A percentile compares a stretch with the other conserved stretches of the same genome.
These are phyloP conservation scores for Spea hammondii DNA, from an alignment of 2,797 vertebrate genomes.

Conservation along the genomic window DNA sequence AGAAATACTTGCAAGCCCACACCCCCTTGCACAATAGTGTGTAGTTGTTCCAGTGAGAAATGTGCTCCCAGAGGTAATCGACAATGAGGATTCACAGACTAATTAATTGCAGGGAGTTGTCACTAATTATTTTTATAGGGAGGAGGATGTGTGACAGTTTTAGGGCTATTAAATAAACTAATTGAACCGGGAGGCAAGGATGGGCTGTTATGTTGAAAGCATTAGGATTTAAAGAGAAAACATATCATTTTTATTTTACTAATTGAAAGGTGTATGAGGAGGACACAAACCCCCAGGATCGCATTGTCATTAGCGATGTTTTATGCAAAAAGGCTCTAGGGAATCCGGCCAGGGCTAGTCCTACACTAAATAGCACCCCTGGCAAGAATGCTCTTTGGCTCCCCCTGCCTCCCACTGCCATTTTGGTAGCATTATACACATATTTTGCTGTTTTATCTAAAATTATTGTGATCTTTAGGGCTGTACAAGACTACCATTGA, in stretches of 20 bases:
- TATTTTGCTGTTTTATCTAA: no score
- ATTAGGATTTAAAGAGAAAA: slow-evolving; percentile 23
- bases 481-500: no score
- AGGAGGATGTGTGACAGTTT: slow-evolving; percentile 12
- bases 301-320: slow-evolving; percentile 16
- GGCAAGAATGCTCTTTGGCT: no score
- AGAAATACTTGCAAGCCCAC: no score
- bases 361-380: no score
- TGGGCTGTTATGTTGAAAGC: slow-evolving; percentile 26
- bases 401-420: no score
- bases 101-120: slow-evolving; percentile 39
- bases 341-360: neutral
- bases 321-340: slow-evolving; percentile 5
- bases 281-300: neutral
- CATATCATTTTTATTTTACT: slow-evolving; percentile 35
- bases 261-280: slow-evolving; percentile 8
- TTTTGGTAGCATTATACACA: no score
- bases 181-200: slow-evolving; percentile 11
- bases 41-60: neutral
- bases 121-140: slow-evolving; percentile 11
- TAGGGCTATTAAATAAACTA: slow-evolving; percentile 24
- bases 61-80: slow-evolving; percentile 7
- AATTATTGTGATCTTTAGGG: no score
- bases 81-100: slow-evolving; percentile 8
- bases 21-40: no score